Base-by-base conservation (phyloP, 2,888 invertebrate species). In the Tetranychus piercei region DNA sequence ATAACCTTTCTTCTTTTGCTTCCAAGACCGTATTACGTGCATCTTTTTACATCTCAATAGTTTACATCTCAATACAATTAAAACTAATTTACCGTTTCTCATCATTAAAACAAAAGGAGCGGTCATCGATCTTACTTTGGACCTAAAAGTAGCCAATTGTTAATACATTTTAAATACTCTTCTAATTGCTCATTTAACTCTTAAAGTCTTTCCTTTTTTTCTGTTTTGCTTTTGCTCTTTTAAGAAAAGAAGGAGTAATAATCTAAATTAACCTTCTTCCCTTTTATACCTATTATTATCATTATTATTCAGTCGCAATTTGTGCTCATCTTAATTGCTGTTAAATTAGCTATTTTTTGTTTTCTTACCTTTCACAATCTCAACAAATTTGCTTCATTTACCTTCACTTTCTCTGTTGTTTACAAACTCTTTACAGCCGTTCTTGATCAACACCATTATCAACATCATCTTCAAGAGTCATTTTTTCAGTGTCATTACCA, bases 61-160 rank as follows among this genome's bases (percentile, higher is more conserved):
- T 15, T 55, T 55, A 55, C 9, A 15, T 55, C 55, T 55, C 55
- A 15, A 15, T 15, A 55, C 55, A 55, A 55, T 55, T 55, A 55
- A 55, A 15, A 55, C 55, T 34, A 55, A 55, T 55, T 55, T 15
- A 55, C 55, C 4, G 34, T 55, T 55, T 55, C 55, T 55, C 55
- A 55, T 55, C 55, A 55, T 15, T 15, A 55, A 55, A 55, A 55
- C 9, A 55, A 15, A 55, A 55, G 55, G 55, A 55, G 55, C 55
- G 55, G 55, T 55, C 55, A 55, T 55, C 55, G 55, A 55, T 55
- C 55, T 55, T 55, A 15, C 11, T 15, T 55, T 55, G 55, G 55
- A 55, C 55, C 55, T 55, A 55, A 55, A 55, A 55, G 55, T 55
- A 55, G 55, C 55, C 55, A 55, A 55, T 55, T 55, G 55, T 55